Evolutionary conservation across 2,113 vertebrate species (phyloP).

Genomic region (Acanthochromis polyacanthus): DNA sequence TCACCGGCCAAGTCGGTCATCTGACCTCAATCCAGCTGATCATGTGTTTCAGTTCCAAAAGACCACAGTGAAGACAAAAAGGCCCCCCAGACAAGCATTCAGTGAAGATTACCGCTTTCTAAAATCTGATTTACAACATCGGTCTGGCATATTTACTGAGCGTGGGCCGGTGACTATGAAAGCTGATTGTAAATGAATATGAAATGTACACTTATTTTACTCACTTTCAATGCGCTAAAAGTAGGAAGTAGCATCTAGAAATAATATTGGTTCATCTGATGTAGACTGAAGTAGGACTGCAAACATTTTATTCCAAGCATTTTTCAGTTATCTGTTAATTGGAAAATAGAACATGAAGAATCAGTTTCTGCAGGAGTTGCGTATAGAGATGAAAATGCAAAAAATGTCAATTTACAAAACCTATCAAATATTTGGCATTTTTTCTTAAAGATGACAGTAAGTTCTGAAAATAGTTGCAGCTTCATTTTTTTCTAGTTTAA

Average conservation of each 20-base stretch:
- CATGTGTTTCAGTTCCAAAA: conserved; percentile 23
- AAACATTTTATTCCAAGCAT: no score
- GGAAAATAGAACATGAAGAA: no score
- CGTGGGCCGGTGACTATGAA: neutral
- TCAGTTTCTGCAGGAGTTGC: no score
- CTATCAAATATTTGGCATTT: no score
- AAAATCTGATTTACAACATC: neutral
- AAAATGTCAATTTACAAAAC: no score
- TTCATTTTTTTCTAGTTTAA: no score
- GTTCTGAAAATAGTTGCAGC: no score
- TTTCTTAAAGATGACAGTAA: no score
- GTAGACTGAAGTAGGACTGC: no score
- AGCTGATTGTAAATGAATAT: neutral
- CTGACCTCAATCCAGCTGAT: conserved; percentile 25
- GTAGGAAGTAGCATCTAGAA: neutral
- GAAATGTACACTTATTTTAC: neutral
- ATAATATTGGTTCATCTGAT: no score
- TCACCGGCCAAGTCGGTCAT: conserved; percentile 14
- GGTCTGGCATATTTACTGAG: neutral
- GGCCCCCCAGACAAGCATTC: neutral
- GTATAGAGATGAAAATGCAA: no score
- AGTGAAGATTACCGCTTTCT: neutral
- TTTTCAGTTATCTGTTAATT: no score
- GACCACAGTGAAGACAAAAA: conserved; percentile 6
- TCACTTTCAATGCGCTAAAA: neutral